Percentiles rank a stretch among this genome's conserved stretches.
These are phyloP conservation scores for Philaethria dido DNA, from an alignment of 2,888 invertebrate genomes.

Conservation along the genomic window DNA sequence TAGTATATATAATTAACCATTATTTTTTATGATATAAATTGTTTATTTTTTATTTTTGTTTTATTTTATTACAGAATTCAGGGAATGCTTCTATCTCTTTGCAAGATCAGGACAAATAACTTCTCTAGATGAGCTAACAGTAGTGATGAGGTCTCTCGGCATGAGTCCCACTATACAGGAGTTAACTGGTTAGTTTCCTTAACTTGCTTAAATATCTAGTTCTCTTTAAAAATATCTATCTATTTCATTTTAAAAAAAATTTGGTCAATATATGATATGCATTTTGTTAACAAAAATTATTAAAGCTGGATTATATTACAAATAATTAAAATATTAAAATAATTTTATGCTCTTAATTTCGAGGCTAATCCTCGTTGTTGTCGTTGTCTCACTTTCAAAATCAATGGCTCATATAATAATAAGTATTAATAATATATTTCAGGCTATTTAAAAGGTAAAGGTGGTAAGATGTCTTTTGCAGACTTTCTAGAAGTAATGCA, in stretches of 20 bases:
- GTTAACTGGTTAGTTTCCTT: conserved; percentile 85
- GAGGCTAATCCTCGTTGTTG: neutral
- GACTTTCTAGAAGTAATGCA: conserved; percentile 98
- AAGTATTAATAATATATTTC: conserved; percentile 30
- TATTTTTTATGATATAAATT: no score
- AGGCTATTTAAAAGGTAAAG: conserved; percentile 83
- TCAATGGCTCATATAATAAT: neutral
- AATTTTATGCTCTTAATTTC: no score
- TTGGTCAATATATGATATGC: no score
- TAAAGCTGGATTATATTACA: no score
- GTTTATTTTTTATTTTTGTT: no score
- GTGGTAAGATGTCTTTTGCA: conserved; percentile 96
- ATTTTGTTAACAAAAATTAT: no score
- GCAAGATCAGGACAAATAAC: conserved; percentile 95
- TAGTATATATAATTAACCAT: no score
- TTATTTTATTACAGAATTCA: conserved; percentile 88
- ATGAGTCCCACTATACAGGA: conserved; percentile 97
- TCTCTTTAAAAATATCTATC: no score
- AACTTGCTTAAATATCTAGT: no score
- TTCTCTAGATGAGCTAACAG: conserved; percentile 94
- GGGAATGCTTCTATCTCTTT: conserved; percentile 98
- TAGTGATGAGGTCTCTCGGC: conserved; percentile 97
- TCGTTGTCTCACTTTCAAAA: no score
- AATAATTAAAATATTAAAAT: no score
- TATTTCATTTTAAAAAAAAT: no score